phyloP scores from a whole-genome alignment of 2,113 vertebrate species.

The Chrysochloris asiatica region DNA sequence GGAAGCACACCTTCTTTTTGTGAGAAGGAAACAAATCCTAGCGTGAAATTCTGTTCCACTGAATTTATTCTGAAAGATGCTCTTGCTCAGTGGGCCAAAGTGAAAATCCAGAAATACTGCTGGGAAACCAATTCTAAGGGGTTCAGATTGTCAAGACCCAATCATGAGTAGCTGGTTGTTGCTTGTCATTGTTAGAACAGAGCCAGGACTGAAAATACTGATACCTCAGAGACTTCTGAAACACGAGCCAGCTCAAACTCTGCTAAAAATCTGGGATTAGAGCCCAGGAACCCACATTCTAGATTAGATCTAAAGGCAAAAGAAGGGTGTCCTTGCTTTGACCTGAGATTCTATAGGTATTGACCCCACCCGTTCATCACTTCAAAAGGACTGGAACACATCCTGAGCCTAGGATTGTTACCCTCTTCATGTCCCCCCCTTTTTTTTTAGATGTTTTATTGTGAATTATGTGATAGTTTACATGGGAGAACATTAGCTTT shows the following conservation, averaged over 20 bases:
- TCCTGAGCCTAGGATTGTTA: not conserved
- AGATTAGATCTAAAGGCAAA: not conserved
- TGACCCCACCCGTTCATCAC: not conserved
- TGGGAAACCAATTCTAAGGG: not conserved
- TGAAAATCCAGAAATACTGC: not conserved
- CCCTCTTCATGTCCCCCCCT: not conserved
- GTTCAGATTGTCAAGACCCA: not conserved
- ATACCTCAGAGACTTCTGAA: not conserved
- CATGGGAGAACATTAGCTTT: too few relatives aligned
- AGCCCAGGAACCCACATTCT: not conserved
- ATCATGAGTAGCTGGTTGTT: not conserved
- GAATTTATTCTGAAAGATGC: conserved; percentile 49
- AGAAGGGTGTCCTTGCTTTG: not conserved
- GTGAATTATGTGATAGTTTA: too few relatives aligned
- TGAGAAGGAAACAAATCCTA: conserved; percentile 10
- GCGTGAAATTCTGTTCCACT: conserved; percentile 47
- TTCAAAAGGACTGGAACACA: not conserved
- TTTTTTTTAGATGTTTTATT: too few relatives aligned
- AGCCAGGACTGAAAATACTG: not conserved
- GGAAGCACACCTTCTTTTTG: not conserved
- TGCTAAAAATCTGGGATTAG: not conserved
- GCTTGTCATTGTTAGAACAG: not conserved
- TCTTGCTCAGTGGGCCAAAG: conserved; percentile 8
- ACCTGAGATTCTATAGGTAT: not conserved
- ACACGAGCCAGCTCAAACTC: not conserved